Evolutionary conservation across 2,113 vertebrate species (phyloP).

Genomic region (Dasypus novemcinctus): DNA sequence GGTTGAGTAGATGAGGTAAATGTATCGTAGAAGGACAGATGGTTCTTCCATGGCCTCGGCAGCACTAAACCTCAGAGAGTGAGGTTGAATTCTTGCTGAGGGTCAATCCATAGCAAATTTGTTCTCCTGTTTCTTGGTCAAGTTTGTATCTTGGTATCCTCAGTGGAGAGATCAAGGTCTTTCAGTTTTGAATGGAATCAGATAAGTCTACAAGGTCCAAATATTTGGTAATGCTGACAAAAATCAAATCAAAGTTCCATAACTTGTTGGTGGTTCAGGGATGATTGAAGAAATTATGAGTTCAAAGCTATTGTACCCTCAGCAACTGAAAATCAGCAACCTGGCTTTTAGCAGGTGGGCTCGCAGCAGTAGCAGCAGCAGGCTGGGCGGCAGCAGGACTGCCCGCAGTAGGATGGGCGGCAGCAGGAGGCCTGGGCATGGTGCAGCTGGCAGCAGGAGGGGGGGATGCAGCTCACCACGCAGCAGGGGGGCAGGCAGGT

Average conservation of each 20-base stretch:
- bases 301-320: not conserved
- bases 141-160: not conserved
- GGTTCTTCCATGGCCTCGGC: not conserved
- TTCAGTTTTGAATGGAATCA: not conserved
- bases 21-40: not conserved
- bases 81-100: not conserved
- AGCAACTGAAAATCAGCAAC: not conserved
- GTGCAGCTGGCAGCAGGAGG: slow-evolving; percentile 70
- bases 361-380: slow-evolving; percentile 20
- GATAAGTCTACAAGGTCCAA: not conserved
- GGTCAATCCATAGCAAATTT: not conserved
- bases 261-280: not conserved
- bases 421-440: slow-evolving; percentile 1
- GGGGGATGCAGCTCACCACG: slow-evolving; percentile 46
- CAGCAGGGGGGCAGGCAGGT: slow-evolving; percentile 71
- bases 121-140: not conserved
- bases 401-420: slow-evolving; percentile 11
- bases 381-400: slow-evolving; percentile 61
- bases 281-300: not conserved
- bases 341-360: slow-evolving; percentile 40
- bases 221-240: not conserved
- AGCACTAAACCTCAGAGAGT: not conserved
- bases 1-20: not conserved
- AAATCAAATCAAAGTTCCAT: slow-evolving; percentile 21
- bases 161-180: not conserved